Percentiles rank a stretch among this genome's conserved stretches.
These are phyloP conservation scores for Urocynchramus pylzowi DNA, from an alignment of 2,113 vertebrate species.

Conservation along the genomic window DNA sequence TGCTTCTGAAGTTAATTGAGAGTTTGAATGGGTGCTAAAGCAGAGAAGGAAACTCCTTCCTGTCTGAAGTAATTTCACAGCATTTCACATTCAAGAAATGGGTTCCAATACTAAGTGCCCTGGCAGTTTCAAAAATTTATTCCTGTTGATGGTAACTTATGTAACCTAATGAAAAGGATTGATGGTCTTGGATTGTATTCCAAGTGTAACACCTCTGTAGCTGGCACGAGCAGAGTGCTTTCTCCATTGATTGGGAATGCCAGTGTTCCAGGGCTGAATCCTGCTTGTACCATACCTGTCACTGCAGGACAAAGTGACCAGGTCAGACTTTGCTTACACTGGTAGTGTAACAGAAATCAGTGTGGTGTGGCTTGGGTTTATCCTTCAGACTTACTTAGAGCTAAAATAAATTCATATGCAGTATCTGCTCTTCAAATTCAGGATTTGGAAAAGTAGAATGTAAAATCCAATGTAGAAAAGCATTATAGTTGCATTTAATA, in stretches of 20 bases:
- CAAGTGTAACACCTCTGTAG: neutral
- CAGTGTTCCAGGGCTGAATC: neutral
- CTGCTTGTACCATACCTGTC: fast-evolving
- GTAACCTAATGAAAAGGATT: neutral
- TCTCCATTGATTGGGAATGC: neutral
- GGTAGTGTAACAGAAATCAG: neutral
- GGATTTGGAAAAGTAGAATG: neutral
- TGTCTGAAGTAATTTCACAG: neutral
- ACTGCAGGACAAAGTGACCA: neutral
- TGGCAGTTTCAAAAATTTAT: neutral
- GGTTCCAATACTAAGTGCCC: neutral
- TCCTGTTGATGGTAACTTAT: neutral
- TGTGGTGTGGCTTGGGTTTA: neutral
- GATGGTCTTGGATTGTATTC: neutral
- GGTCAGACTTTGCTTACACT: neutral
- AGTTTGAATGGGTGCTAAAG: neutral
- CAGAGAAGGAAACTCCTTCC: neutral
- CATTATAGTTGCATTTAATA: neutral
- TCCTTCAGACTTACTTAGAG: neutral
- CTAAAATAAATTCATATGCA: neutral
- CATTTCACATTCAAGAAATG: neutral
- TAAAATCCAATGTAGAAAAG: neutral
- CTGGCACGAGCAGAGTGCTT: neutral
- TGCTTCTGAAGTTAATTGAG: neutral
- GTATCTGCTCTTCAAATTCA: neutral